Conservation (phyloP, 2,888 invertebrate genomes). For the Mythimna ferrago region DNA sequence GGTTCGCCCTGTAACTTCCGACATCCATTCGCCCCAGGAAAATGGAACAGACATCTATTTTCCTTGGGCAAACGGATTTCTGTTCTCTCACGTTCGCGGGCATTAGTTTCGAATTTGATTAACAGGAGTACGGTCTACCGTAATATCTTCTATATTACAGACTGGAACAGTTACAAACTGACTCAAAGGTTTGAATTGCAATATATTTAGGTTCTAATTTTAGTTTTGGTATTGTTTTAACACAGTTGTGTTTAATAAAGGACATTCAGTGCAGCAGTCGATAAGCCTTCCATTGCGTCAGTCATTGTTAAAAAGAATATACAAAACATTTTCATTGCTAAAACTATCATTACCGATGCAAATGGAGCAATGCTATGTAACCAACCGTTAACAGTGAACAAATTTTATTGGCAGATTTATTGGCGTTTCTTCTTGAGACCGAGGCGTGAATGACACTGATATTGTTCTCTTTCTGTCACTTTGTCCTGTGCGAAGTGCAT, state of each 20-base stretch:
- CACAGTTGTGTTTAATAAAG: background rate
- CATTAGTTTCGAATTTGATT: too few species aligned
- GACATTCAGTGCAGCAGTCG: background rate
- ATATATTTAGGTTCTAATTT: background rate
- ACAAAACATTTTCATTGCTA: constrained; percentile 15
- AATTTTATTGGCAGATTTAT: constrained; percentile 10
- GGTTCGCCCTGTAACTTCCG: too few species aligned
- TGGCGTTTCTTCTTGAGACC: constrained; percentile 17
- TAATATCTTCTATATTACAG: constrained; percentile 2
- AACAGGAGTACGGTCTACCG: background rate
- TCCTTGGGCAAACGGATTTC: too few species aligned
- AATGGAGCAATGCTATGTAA: constrained; percentile 13
- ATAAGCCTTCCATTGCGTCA: constrained; percentile 17
- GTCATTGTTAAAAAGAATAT: constrained; percentile 10
- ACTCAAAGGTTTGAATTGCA: background rate
- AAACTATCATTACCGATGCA: background rate
- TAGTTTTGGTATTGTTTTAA: background rate
- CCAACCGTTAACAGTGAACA: constrained; percentile 22
- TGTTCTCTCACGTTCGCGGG: background rate
- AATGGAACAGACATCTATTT: too few species aligned
- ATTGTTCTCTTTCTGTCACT: constrained; percentile 36
- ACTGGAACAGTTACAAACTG: constrained; percentile 1
- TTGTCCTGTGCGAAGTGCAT: constrained; percentile 36
- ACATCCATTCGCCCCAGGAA: too few species aligned
- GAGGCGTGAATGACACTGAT: constrained; percentile 23